These are phyloP conservation scores for Mechanitis messenoides DNA, from an alignment of 2,888 invertebrate species.

Conservation along the genomic window DNA sequence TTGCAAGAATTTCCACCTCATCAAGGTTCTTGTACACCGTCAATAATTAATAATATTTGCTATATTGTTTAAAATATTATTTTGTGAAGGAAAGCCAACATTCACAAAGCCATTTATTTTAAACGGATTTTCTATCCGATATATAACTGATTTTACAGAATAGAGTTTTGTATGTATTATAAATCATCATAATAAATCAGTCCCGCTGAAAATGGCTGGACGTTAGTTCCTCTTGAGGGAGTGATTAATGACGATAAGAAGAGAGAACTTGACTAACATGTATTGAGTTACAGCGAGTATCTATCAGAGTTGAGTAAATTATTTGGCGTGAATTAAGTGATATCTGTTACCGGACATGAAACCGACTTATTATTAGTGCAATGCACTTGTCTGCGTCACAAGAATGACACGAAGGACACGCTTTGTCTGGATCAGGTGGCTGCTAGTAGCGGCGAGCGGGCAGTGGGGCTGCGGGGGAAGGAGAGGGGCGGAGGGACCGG, in stretches of 20 bases:
- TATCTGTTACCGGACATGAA: constrained; percentile 53
- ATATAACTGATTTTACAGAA: constrained; percentile 6
- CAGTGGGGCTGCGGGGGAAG: constrained; percentile 28
- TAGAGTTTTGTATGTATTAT: constrained; percentile 10
- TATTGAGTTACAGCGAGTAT: constrained; percentile 10
- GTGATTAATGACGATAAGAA: constrained; percentile 24
- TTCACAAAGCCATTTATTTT: background rate
- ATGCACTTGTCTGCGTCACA: constrained; percentile 72
- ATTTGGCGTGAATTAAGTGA: constrained; percentile 3
- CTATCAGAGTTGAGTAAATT: background rate
- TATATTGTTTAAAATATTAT: constrained; percentile 1
- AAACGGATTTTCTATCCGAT: background rate
- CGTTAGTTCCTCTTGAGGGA: constrained; percentile 15
- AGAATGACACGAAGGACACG: constrained; percentile 63
- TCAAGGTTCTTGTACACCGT: constrained; percentile 40
- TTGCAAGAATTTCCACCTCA: constrained; percentile 35
- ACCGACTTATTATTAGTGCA: constrained; percentile 68
- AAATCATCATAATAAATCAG: constrained; percentile 24
- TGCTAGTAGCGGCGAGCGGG: constrained; percentile 33
- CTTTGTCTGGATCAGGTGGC: constrained; percentile 72
- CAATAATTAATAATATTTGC: constrained; percentile 17
- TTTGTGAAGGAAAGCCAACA: background rate
- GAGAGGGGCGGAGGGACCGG: constrained; percentile 32
- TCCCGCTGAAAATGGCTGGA: constrained; percentile 17
- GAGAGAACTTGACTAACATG: constrained; percentile 14